Base-by-base conservation (phyloP, 2,797 vertebrate genomes). In the Lerista edwardsae region DNA sequence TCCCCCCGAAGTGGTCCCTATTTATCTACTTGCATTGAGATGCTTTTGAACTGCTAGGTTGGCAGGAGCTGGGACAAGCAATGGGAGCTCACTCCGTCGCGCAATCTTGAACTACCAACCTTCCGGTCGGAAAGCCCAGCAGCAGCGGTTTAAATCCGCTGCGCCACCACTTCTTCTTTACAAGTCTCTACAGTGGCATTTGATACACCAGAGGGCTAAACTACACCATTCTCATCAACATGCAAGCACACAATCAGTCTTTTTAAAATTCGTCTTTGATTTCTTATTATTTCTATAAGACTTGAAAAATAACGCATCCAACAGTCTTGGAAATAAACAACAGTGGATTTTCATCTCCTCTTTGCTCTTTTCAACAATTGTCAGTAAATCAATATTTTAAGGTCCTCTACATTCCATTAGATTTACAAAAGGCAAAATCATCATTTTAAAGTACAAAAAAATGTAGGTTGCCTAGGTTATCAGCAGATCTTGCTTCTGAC, bases 351-450 rank as follows among this genome's bases (percentile, higher is more conserved):
- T 93, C 93, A 88, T 94, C 71, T 88, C 86, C 89, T 85, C 62
- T 85, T 91, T 91, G 91, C 91, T 93, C 47, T 93, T 85, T 8
- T 92, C 92, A 91, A 91, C 91, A 91, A 83, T 65, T 89, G 89
- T 91, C 91, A 90, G 93, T 91, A 94, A 95, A 94, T 95, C 93
- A 94, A 87, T 87, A 87, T 84, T 77, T 77, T 84, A 81, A 84
- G 68, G 34, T 78, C 76, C 44, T 65, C 61, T 34, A 74, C 47
- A n/a, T 84, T 77, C 74, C 47, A 74, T 84, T 84, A 72, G 85
- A 90, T 89, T 83, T 94, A 85, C 87, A 91, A 84, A 91, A 89
- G 91, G 91, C 93, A 72, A 65, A 79, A 89, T 88, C 67, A 68
- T 2, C 55, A 79, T 62, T 83, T 31, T 78, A 1, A 21, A 78